Conservation (phyloP, 1,140 invertebrate species). For the Bombus confusus region DNA sequence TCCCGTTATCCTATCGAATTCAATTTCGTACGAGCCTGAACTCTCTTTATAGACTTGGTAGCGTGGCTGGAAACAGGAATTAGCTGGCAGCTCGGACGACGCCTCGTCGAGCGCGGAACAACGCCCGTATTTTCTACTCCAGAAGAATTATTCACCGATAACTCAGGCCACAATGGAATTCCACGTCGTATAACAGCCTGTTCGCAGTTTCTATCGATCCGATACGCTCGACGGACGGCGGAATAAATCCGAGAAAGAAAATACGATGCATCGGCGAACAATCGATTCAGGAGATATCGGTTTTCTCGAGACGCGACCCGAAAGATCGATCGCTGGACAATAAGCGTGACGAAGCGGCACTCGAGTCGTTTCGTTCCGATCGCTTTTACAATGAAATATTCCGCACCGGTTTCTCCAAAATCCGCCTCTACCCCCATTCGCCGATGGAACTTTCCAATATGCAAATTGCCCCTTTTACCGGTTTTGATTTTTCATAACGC, state of each 20-base stretch:
- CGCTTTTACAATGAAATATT: neutral
- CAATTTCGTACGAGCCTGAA: neutral
- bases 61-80: too few relatives aligned
- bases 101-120: slow-evolving; percentile 34
- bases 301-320: slow-evolving; percentile 10
- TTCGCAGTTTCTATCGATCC: slow-evolving; percentile 54
- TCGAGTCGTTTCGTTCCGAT: neutral
- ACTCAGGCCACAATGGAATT: slow-evolving; percentile 24
- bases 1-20: too few relatives aligned
- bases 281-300: slow-evolving; percentile 45
- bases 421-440: neutral
- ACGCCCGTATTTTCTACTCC: slow-evolving; percentile 43
- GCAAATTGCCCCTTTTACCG: slow-evolving; percentile 35
- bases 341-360: slow-evolving; percentile 6
- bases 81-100: neutral
- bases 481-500: slow-evolving; percentile 39
- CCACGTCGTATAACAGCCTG: slow-evolving; percentile 39
- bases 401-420: slow-evolving; percentile 5
- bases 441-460: slow-evolving; percentile 28
- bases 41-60: neutral
- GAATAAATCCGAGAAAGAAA: slow-evolving; percentile 49
- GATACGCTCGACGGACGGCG: slow-evolving; percentile 49
- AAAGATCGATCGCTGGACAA: slow-evolving; percentile 42
- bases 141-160: slow-evolving; percentile 27
- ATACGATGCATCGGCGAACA: slow-evolving; percentile 40